A percentile compares a stretch with the other conserved stretches of the same genome.
phyloP scores from a whole-genome alignment of 2,888 invertebrate species.

The Lasioglossum lativentre region DNA sequence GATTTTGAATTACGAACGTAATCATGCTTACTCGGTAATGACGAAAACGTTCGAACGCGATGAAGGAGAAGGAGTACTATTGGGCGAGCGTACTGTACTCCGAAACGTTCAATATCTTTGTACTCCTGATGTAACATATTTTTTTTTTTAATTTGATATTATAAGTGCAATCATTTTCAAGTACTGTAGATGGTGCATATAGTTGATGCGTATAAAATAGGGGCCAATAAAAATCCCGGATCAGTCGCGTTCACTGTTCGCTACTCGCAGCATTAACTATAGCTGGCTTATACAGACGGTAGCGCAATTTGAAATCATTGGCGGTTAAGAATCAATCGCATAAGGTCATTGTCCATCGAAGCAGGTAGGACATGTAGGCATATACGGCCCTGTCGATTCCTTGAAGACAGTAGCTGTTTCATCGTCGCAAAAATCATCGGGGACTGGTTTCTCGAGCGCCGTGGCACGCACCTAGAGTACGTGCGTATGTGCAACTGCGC shows the following conservation, averaged over 20 bases:
- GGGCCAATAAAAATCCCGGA: not conserved
- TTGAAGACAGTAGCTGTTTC: constrained; percentile 72
- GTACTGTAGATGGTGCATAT: too few species aligned
- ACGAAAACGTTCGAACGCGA: too few species aligned
- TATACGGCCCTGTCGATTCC: constrained; percentile 71
- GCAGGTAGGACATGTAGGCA: constrained; percentile 50
- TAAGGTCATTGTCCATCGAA: constrained; percentile 51
- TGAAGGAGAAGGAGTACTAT: too few species aligned
- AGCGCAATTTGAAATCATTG: constrained; percentile 4
- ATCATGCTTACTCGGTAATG: too few species aligned
- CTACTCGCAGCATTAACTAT: too few species aligned
- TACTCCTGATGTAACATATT: not conserved
- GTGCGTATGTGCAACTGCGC: constrained; percentile 62
- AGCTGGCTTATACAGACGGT: not conserved
- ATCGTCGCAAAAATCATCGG: constrained; percentile 73
- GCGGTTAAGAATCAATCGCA: constrained; percentile 13
- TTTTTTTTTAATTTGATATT: too few species aligned
- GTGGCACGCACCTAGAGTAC: constrained; percentile 67
- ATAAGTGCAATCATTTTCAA: not conserved
- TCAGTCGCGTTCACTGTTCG: not conserved
- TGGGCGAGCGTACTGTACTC: not conserved
- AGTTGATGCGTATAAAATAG: not conserved
- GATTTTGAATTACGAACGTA: too few species aligned
- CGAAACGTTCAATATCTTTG: not conserved
- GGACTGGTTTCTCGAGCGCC: constrained; percentile 75